Evolutionary conservation across 30 jellyfish, hydroid and myxozoan species (phyloP).

Genomic region (Mastigias papua): DNA sequence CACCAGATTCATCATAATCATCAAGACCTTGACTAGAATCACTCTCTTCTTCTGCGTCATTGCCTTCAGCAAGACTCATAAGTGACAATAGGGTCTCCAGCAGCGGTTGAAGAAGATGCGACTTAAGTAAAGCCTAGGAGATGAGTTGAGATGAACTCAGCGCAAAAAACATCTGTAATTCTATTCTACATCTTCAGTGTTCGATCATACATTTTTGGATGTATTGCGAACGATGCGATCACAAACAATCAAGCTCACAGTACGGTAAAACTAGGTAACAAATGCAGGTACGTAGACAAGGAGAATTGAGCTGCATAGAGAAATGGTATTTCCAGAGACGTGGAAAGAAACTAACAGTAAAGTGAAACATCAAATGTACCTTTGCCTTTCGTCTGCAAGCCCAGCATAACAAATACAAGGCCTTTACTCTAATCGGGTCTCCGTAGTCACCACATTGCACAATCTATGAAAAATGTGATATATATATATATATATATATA

Average conservation of each 20-base stretch:
- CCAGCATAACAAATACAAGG: slow-evolving; percentile 92
- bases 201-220: background rate
- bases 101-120: slow-evolving; percentile 84
- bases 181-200: background rate
- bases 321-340: background rate
- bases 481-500: too few relatives aligned
- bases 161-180: too few relatives aligned
- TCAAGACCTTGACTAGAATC: slow-evolving; percentile 58
- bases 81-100: slow-evolving; percentile 72
- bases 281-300: too few relatives aligned
- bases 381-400: slow-evolving; percentile 94
- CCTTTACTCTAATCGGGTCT: slow-evolving; percentile 84
- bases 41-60: slow-evolving; percentile 20
- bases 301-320: too few relatives aligned
- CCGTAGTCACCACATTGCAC: slow-evolving; percentile 71
- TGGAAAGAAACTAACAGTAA: background rate
- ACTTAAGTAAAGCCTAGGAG: slow-evolving; percentile 82
- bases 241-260: too few relatives aligned
- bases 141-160: too few relatives aligned
- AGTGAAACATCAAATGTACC: slow-evolving; percentile 35
- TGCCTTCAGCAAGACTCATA: slow-evolving; percentile 78
- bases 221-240: too few relatives aligned
- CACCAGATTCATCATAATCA: slow-evolving; percentile 68
- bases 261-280: too few relatives aligned
- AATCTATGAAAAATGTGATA: slow-evolving; percentile 35